Base-by-base conservation (phyloP, 1,140 invertebrate species). In the Lycorma delicatula region DNA sequence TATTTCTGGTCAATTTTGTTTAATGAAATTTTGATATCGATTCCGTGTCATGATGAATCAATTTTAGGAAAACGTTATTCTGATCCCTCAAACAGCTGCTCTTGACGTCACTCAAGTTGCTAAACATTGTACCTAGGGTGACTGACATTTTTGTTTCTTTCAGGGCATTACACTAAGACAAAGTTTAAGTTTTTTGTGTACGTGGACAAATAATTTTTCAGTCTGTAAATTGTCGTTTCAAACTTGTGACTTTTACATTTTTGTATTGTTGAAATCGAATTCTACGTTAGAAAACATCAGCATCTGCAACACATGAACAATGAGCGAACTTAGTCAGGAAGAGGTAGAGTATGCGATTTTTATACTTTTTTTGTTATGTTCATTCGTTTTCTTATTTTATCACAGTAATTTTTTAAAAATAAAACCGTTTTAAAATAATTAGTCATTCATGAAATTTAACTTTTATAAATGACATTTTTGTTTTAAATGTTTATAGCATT, bases 311-410 rank as follows among this genome's bases (percentile, higher is more conserved):
- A 44, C 16, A 38, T 44, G 25, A 41, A 56, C 36, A 41, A 86
- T 86, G 83, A 86, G 82, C 68, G 84, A 86, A 75, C 71, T 86
- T 54, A 82, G 77, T 58, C 84, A 84, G 64, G 85, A 87, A 72
- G 85, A 87, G 78, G 85, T 84, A 71, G 77, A 74, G 12, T 54
- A 34, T 51, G 29, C 44, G 20, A 29, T 46, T 13, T 69, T 53
- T 20, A 66, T 60, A 63, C 63, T 56, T 54, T 57, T 50, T 13
- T 41, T 28, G 18, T 12, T 18, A 23, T 13, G 28, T 49, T 16
- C 22, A 51, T 36, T 49, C 18, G 41, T 38, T 25, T 57, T 51
- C 28, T 31, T 46, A 48, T 50, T 1, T n/a, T 41, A 23, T 9
- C 12, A 22, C 11, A 3, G 12, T 29, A 25, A 22, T 48, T 50